A percentile compares a stretch with the other conserved stretches of the same genome.
Conservation (phyloP, 2,888 invertebrate species). For the Craniophora ligustri region DNA sequence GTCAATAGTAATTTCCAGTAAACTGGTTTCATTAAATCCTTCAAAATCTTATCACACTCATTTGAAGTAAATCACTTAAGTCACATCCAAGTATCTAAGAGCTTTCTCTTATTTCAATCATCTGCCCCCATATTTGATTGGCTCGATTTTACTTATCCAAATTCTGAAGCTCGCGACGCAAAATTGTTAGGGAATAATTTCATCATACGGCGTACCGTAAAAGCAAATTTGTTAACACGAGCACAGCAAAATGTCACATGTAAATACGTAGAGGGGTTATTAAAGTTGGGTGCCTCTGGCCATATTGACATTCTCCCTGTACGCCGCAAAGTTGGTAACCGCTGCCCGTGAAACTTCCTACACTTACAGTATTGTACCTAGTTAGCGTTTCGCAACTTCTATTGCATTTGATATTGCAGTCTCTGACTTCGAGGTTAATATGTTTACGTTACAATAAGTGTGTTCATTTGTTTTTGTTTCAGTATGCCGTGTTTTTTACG, state of each 20-base stretch:
- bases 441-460: background rate
- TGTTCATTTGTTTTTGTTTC: background rate
- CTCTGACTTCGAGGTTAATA: background rate
- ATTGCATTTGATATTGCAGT: constrained; percentile 18
- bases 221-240: background rate
- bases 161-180: constrained; percentile 1
- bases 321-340: constrained; percentile 40
- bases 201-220: background rate
- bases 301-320: constrained; percentile 42
- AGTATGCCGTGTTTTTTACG: too few species aligned
- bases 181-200: constrained; percentile 23
- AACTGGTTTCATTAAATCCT: background rate
- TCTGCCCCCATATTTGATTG: too few species aligned
- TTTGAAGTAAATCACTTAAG: background rate
- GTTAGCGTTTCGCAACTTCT: constrained; percentile 22
- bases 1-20: too few species aligned
- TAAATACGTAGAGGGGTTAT: constrained; percentile 27
- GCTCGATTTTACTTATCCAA: constrained; percentile 1
- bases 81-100: background rate
- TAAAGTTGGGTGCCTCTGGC: constrained; percentile 22
- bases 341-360: constrained; percentile 34
- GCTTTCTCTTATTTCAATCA: background rate
- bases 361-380: constrained; percentile 16
- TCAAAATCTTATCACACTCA: background rate
- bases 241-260: constrained; percentile 11